A percentile compares a stretch with the other conserved stretches of the same genome.
These are phyloP conservation scores for Eupithecia insigniata DNA, from an alignment of 2,888 invertebrate species.

Conservation along the genomic window DNA sequence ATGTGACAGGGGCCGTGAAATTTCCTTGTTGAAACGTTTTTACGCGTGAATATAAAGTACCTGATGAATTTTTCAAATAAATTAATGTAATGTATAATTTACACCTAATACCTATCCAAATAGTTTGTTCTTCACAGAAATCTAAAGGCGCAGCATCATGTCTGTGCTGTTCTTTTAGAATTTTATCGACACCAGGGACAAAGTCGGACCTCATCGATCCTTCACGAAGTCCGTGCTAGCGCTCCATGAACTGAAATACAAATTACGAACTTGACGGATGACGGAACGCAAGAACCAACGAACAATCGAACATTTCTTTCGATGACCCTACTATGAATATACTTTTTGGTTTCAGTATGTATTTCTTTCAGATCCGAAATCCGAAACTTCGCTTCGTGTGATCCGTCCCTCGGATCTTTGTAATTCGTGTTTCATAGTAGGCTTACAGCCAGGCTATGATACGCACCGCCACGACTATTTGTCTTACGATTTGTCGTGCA, in stretches of 20 bases:
- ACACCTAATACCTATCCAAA: too few species aligned
- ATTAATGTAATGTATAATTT: neutral
- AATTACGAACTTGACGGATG: neutral
- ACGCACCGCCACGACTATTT: too few species aligned
- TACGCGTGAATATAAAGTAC: neutral
- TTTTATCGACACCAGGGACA: neutral
- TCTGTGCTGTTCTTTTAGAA: too few species aligned
- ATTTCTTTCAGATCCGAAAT: neutral
- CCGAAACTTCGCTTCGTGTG: neutral
- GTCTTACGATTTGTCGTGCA: too few species aligned
- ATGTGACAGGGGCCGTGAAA: constrained; percentile 21
- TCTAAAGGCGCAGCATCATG: too few species aligned
- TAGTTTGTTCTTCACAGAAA: too few species aligned
- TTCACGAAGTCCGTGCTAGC: neutral
- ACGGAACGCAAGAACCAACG: neutral
- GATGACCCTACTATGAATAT: neutral
- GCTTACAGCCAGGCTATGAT: too few species aligned
- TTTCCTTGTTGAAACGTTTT: constrained; percentile 19
- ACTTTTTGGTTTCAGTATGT: neutral
- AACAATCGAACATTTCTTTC: neutral
- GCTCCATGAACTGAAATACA: neutral
- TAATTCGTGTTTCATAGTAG: too few species aligned
- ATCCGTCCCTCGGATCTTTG: neutral
- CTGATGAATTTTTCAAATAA: neutral
- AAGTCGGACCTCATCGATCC: neutral